Conservation (phyloP, 2,888 invertebrate genomes). For the Deilephila elpenor region DNA sequence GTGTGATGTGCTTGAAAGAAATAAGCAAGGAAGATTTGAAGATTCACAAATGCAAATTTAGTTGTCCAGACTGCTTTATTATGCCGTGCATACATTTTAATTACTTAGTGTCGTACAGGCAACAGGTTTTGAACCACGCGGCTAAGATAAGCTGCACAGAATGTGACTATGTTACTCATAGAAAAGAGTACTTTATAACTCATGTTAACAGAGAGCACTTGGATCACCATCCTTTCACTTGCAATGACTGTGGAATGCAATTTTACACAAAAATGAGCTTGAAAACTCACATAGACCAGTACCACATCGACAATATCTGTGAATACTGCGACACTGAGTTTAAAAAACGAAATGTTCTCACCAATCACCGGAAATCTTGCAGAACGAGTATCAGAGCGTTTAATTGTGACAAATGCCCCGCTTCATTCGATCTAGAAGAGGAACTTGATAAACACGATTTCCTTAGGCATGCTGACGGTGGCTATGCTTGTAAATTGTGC, state of each 20-base stretch:
- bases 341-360: constrained; percentile 45
- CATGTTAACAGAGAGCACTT: constrained; percentile 66
- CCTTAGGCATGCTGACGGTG: constrained; percentile 51
- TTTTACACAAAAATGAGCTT: constrained; percentile 63
- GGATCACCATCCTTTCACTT: constrained; percentile 62
- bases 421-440: constrained; percentile 54
- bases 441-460: constrained; percentile 52
- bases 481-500: constrained; percentile 55
- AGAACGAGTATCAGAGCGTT: constrained; percentile 46
- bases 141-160: constrained; percentile 57
- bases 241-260: constrained; percentile 58
- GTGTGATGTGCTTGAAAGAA: constrained; percentile 57
- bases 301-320: constrained; percentile 57
- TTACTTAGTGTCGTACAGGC: constrained; percentile 58
- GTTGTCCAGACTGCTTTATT: constrained; percentile 57
- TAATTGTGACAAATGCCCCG: constrained; percentile 52
- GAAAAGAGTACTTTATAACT: constrained; percentile 58
- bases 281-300: constrained; percentile 57
- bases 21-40: constrained; percentile 48
- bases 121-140: constrained; percentile 53
- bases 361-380: constrained; percentile 52
- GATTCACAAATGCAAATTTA: constrained; percentile 61
- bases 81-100: constrained; percentile 61
- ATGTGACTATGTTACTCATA: constrained; percentile 60
- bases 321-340: constrained; percentile 59